A percentile compares a stretch with the other conserved stretches of the same genome.
These are phyloP conservation scores for Drosophila yakuba DNA, from an alignment of 1,140 invertebrate species.

Conservation along the genomic window DNA sequence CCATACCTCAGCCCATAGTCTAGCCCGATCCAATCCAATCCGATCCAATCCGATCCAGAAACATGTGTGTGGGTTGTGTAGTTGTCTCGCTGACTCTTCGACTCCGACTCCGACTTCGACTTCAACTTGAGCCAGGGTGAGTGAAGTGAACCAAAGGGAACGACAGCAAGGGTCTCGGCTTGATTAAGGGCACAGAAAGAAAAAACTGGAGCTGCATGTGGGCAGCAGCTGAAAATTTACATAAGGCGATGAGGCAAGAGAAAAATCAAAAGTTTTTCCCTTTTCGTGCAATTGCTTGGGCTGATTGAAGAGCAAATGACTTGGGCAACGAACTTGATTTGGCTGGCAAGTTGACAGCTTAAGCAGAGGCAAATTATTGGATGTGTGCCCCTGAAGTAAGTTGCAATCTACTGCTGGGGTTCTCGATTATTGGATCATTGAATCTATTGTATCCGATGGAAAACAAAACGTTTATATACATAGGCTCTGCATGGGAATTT, in stretches of 20 bases:
- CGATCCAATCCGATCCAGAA: constrained; percentile 49
- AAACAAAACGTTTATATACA: too few relatives aligned
- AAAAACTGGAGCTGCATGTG: constrained; percentile 74
- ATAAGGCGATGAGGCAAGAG: constrained; percentile 59
- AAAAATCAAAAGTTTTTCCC: constrained; percentile 63
- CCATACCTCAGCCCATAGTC: constrained; percentile 21
- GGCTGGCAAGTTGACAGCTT: constrained; percentile 39
- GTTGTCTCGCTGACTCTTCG: constrained; percentile 49
- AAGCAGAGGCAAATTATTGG: constrained; percentile 33
- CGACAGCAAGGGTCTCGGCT: constrained; percentile 61
- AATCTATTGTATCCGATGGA: too few relatives aligned
- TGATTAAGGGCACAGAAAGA: constrained; percentile 77
- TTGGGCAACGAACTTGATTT: constrained; percentile 54
- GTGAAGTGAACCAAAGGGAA: constrained; percentile 59
- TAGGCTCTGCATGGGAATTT: too few relatives aligned
- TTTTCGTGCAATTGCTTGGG: constrained; percentile 18
- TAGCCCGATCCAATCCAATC: constrained; percentile 47
- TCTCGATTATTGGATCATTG: not conserved
- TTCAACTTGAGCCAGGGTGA: constrained; percentile 34
- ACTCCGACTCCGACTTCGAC: constrained; percentile 17
- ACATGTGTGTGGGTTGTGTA: constrained; percentile 77
- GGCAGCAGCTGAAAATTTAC: constrained; percentile 59
- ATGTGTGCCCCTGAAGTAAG: constrained; percentile 4
- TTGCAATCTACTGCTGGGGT: constrained; percentile 13
- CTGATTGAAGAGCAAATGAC: constrained; percentile 60